Base-by-base conservation (phyloP, 2,113 vertebrate genomes). In the Phylloscopus whistleri region DNA sequence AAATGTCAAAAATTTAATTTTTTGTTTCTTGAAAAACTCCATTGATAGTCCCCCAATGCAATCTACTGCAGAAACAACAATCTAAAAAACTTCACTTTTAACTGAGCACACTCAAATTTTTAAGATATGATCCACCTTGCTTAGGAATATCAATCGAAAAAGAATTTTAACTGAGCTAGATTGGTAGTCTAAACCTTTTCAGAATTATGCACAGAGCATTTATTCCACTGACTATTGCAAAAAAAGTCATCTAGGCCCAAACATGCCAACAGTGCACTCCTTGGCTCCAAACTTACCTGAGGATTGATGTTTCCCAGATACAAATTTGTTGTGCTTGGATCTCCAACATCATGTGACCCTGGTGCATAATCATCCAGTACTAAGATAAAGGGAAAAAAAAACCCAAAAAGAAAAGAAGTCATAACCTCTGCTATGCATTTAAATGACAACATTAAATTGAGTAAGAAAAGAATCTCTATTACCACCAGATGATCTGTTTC, bases 281-380 rank as follows among this genome's bases (percentile, higher is more conserved):
- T 16, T 67, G 16, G 16, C 58, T 87, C 41, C 58, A 60, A 11
- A 62, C 91, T 96, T 95, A 99, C 99, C 98, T 99, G 99, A 93
- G 99, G 99, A 96, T 99, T 99, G 96, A 99, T 99, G 96, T 99
- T 99, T 95, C 99, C 99, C 39, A 99, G 98, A 93, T 99, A 99
- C 84, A 99, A 97, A 97, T 99, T 99, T 66, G 99, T 99, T 64
- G 99, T 99, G 81, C 99, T 99, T 66, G 99, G 99, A 98, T 99
- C 99, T 83, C 99, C 99, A 52, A 99, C 99, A 87, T 99, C 99
- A 95, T 99, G 99, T 74, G 99, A 99, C 49, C 99, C 99, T 87
- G 99, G 99, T 31, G 99, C 99, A 90, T 99, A 99, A 95, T 99
- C 99, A 96, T 99, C 99, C 93, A 99, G 97, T 90, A 99, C 99